Conservation (phyloP, 2,888 invertebrate species). For the Andrena haemorrhoa region DNA sequence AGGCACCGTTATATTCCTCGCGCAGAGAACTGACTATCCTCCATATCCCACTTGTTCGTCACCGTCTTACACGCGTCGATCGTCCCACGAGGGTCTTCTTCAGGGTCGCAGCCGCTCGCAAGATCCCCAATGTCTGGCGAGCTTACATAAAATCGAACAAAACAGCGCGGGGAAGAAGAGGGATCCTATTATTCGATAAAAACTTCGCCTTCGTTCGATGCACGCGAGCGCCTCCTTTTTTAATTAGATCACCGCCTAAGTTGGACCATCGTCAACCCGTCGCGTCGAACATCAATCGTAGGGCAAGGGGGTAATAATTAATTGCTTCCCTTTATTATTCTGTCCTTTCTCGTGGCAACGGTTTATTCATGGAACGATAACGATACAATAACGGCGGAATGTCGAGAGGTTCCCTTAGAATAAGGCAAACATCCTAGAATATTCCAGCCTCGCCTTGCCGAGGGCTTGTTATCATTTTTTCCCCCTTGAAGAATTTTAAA, state of each 20-base stretch:
- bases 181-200: slow-evolving; percentile 27
- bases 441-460: not conserved
- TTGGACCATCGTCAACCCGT: not conserved
- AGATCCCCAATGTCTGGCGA: slow-evolving; percentile 48
- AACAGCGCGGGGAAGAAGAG: not conserved
- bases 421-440: slow-evolving; percentile 18
- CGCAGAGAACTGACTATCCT: slow-evolving; percentile 17
- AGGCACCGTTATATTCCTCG: slow-evolving; percentile 2
- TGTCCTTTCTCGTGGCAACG: not conserved
- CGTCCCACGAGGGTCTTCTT: slow-evolving; percentile 59
- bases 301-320: not conserved
- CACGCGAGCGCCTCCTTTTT: slow-evolving; percentile 1
- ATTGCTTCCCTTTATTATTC: not conserved
- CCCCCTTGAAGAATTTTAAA: slow-evolving; percentile 16
- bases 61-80: slow-evolving; percentile 37
- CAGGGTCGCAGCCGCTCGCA: slow-evolving; percentile 50
- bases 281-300: not conserved
- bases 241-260: slow-evolving; percentile 25
- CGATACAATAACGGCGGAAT: slow-evolving; percentile 10
- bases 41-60: slow-evolving; percentile 40
- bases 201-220: slow-evolving; percentile 9
- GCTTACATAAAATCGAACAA: slow-evolving; percentile 49
- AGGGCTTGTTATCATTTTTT: slow-evolving; percentile 8
- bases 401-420: not conserved
- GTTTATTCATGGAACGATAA: slow-evolving; percentile 3